Evolutionary conservation across 2,888 invertebrate genomes (phyloP).

Genomic region (Nemotelus pantherinus): DNA sequence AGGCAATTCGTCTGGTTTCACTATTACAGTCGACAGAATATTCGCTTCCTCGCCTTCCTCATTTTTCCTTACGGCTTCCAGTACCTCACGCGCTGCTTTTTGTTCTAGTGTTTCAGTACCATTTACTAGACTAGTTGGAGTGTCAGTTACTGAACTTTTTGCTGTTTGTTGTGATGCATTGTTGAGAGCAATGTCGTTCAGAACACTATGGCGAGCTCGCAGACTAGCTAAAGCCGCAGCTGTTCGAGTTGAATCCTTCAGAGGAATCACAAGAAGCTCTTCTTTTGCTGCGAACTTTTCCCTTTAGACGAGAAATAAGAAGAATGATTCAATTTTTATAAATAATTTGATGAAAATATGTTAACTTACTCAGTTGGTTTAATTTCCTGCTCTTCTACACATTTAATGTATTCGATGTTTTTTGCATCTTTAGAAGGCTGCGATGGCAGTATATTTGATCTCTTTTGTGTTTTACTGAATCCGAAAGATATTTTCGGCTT

Average conservation of each 20-base stretch:
- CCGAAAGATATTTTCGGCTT: slow-evolving; percentile 82
- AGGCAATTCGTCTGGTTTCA: slow-evolving; percentile 68
- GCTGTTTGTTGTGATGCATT: slow-evolving; percentile 65
- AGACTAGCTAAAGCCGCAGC: slow-evolving; percentile 66
- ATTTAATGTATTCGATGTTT: slow-evolving; percentile 76
- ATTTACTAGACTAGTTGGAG: slow-evolving; percentile 6
- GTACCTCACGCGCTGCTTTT: slow-evolving; percentile 77
- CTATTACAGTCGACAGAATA: slow-evolving; percentile 67
- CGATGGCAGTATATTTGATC: not conserved
- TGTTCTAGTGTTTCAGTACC: slow-evolving; percentile 69
- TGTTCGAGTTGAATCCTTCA: slow-evolving; percentile 69
- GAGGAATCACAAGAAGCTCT: slow-evolving; percentile 73
- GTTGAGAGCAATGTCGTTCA: slow-evolving; percentile 60
- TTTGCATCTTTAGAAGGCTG: slow-evolving; percentile 60
- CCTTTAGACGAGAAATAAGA: not conserved
- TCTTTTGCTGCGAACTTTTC: slow-evolving; percentile 61
- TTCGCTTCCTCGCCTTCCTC: slow-evolving; percentile 57
- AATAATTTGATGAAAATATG: slow-evolving; percentile 57
- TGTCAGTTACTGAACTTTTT: slow-evolving; percentile 58
- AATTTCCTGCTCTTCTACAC: slow-evolving; percentile 79
- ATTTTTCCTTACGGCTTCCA: slow-evolving; percentile 65
- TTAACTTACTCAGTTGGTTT: slow-evolving; percentile 76
- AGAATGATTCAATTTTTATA: not conserved
- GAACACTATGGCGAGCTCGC: slow-evolving; percentile 59
- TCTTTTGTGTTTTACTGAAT: slow-evolving; percentile 74